A percentile compares a stretch with the other conserved stretches of the same genome.
phyloP scores from a whole-genome alignment of 2,113 vertebrate species.

The Neomonachus schauinslandi region DNA sequence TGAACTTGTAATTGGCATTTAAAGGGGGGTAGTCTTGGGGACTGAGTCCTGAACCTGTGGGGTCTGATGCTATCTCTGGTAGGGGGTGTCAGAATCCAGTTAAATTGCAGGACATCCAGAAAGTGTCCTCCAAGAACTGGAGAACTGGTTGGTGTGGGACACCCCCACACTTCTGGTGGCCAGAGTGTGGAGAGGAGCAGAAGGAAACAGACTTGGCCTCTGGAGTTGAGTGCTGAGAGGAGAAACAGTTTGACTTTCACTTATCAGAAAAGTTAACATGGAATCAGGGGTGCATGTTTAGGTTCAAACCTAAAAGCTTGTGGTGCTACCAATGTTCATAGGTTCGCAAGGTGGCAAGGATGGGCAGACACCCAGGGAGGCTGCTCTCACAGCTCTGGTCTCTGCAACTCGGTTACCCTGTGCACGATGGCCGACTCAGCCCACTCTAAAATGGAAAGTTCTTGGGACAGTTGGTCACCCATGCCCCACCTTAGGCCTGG shows the following conservation, averaged over 20 bases:
- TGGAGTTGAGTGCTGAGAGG: neutral
- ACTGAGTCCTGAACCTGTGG: neutral
- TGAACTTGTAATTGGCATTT: neutral
- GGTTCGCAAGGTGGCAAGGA: accelerated
- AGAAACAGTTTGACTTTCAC: neutral
- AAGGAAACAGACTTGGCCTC: neutral
- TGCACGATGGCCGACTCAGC: neutral
- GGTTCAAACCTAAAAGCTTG: neutral
- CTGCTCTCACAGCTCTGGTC: neutral
- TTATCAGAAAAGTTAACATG: neutral
- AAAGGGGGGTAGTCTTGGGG: neutral
- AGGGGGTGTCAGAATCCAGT: neutral
- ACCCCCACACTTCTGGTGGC: accelerated
- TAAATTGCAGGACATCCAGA: neutral
- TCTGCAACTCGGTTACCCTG: neutral
- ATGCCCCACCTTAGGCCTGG: accelerated
- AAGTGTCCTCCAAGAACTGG: neutral
- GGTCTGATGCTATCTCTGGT: neutral
- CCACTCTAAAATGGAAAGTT: neutral
- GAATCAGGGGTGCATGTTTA: neutral
- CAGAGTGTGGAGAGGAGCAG: too few species aligned
- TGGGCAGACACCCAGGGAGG: accelerated
- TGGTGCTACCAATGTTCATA: neutral
- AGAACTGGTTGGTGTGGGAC: neutral
- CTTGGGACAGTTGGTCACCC: neutral